phyloP scores from a whole-genome alignment of 1,140 invertebrate genomes.

The Tetramorium simillimum region DNA sequence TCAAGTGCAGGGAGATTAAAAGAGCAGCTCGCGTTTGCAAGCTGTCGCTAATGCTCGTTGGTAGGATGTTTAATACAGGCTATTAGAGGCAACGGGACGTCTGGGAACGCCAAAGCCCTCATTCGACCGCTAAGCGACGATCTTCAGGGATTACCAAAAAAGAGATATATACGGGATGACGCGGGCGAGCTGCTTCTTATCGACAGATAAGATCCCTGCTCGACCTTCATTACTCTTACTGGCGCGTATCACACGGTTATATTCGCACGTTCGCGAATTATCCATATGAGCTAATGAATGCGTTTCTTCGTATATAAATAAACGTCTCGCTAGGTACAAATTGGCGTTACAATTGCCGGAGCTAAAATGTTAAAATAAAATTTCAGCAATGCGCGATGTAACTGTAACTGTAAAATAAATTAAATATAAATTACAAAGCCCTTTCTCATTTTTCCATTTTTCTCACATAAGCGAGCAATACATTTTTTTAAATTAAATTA shows the following conservation, averaged over 20 bases:
- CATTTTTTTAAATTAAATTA: no score
- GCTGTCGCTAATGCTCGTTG: conserved; percentile 6
- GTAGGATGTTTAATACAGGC: conserved; percentile 47
- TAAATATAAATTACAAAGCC: neutral
- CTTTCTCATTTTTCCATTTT: no score
- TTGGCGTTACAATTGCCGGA: neutral
- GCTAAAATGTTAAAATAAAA: neutral
- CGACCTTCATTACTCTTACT: conserved; percentile 38
- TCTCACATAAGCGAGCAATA: no score
- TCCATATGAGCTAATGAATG: neutral
- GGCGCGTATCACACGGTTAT: conserved; percentile 8
- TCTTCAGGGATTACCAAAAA: conserved; percentile 52
- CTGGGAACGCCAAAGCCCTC: conserved; percentile 17
- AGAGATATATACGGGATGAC: conserved; percentile 41
- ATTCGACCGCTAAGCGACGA: conserved; percentile 32
- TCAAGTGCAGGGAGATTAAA: neutral
- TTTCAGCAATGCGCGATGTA: neutral
- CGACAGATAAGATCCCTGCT: conserved; percentile 39
- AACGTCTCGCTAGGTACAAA: neutral
- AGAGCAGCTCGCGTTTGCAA: neutral
- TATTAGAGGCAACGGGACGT: conserved; percentile 45
- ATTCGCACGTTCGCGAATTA: conserved; percentile 16
- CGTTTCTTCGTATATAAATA: neutral
- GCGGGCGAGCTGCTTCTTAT: conserved; percentile 48
- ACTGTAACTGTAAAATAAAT: neutral